phyloP scores from a whole-genome alignment of 2,797 vertebrate species.

The Lagodon rhomboides region DNA sequence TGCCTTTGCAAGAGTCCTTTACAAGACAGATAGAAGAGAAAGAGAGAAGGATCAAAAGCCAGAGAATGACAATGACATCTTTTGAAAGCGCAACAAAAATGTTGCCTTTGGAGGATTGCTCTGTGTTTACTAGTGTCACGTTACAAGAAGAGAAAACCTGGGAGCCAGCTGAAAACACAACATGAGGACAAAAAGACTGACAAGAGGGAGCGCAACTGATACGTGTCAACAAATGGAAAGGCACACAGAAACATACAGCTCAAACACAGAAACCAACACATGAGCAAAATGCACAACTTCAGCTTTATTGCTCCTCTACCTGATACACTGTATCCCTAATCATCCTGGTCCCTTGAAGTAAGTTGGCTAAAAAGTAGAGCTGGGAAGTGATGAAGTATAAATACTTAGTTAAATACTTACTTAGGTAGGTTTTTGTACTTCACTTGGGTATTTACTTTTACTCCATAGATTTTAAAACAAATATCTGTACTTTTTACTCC shows the following conservation, averaged over 20 bases:
- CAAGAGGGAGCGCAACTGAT: constrained; percentile 35
- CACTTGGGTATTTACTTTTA: too few relatives aligned
- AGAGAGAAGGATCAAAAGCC: constrained; percentile 58
- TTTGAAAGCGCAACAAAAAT: constrained; percentile 55
- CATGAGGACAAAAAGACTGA: constrained; percentile 40
- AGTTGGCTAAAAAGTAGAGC: background rate
- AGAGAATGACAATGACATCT: constrained; percentile 64
- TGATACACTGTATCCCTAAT: background rate
- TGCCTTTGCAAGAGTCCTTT: constrained; percentile 37
- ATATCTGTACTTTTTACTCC: too few relatives aligned
- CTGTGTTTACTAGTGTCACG: constrained; percentile 64
- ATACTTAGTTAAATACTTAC: too few relatives aligned
- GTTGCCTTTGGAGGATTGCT: constrained; percentile 57
- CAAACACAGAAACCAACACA: constrained; percentile 22
- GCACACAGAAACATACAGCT: constrained; percentile 12
- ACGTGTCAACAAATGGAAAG: constrained; percentile 16
- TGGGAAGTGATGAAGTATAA: too few relatives aligned
- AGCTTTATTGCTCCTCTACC: background rate
- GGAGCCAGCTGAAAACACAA: constrained; percentile 48
- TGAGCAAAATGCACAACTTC: background rate
- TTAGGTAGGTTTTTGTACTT: too few relatives aligned
- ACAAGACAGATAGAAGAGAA: constrained; percentile 38
- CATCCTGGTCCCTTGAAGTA: background rate
- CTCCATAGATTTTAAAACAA: too few relatives aligned
- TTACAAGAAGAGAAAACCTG: constrained; percentile 54